Evolutionary conservation across 2,797 vertebrate species (phyloP).

Genomic region (Botia almorhae): DNA sequence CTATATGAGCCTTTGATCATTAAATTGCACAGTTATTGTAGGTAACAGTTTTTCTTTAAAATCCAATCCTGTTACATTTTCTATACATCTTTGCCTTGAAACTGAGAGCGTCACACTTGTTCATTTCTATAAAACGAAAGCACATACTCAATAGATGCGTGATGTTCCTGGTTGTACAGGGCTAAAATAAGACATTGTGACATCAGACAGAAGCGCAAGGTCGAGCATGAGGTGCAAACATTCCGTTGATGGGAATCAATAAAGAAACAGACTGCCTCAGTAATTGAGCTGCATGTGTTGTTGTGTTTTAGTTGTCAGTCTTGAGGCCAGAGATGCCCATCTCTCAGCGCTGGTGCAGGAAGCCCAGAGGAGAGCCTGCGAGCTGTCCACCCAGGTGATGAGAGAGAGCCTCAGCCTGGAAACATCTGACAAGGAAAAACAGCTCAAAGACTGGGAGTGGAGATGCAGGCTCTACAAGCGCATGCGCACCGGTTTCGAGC

Average conservation of each 20-base stretch:
- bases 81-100: neutral
- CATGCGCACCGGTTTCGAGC: constrained; percentile 90
- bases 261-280: neutral
- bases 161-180: neutral
- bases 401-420: constrained; percentile 83
- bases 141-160: neutral
- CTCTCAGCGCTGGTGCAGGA: constrained; percentile 85
- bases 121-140: too few species aligned
- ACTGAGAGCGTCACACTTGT: too few species aligned
- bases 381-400: constrained; percentile 82
- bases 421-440: constrained; percentile 86
- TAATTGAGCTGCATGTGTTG: constrained; percentile 24
- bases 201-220: neutral
- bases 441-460: constrained; percentile 92
- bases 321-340: constrained; percentile 85
- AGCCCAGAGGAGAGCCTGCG: constrained; percentile 84
- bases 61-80: neutral
- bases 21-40: neutral
- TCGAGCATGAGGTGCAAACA: neutral
- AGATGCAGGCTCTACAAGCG: constrained; percentile 89
- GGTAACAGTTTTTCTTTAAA: neutral
- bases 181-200: neutral
- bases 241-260: neutral
- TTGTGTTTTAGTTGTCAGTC: constrained; percentile 79
- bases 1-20: neutral